Conservation (phyloP, 2,888 invertebrate species). For the Tachina grossa region DNA sequence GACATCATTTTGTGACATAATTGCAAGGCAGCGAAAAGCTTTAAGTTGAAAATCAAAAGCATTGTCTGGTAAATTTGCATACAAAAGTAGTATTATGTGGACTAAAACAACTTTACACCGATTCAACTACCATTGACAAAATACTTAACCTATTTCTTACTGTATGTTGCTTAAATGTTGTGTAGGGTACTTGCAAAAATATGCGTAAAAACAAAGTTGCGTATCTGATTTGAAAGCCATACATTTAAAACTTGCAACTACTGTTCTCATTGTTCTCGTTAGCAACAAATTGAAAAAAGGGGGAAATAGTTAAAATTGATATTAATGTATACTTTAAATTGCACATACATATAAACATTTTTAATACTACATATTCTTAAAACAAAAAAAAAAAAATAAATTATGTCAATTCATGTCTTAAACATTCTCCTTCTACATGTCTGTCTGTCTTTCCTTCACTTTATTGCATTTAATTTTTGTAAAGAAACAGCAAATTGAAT, state of each 20-base stretch:
- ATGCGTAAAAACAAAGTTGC: conserved; percentile 61
- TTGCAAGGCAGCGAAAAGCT: no score
- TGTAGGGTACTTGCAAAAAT: background rate
- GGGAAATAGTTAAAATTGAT: conserved; percentile 29
- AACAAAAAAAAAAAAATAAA: conserved; percentile 23
- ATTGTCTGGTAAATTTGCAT: no score
- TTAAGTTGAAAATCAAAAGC: no score
- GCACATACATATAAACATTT: background rate
- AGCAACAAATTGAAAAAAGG: conserved; percentile 30
- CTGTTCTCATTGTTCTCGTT: conserved; percentile 31
- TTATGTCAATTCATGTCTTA: conserved; percentile 60
- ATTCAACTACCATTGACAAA: no score
- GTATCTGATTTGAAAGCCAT: conserved; percentile 52
- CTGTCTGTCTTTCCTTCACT: conserved; percentile 32
- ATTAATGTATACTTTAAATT: background rate
- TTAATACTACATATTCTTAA: background rate
- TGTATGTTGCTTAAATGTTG: no score
- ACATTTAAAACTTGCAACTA: conserved; percentile 53
- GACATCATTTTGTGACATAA: no score
- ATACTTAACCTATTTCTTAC: no score
- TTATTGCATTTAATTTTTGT: conserved; percentile 52
- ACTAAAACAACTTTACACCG: no score
- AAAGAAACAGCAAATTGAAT: conserved; percentile 58
- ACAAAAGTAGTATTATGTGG: no score
- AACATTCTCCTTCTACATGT: conserved; percentile 1